Percentiles rank a stretch among this genome's conserved stretches.
These are phyloP conservation scores for Hippocampus comes DNA, from an alignment of 2,113 vertebrate genomes.

Conservation along the genomic window DNA sequence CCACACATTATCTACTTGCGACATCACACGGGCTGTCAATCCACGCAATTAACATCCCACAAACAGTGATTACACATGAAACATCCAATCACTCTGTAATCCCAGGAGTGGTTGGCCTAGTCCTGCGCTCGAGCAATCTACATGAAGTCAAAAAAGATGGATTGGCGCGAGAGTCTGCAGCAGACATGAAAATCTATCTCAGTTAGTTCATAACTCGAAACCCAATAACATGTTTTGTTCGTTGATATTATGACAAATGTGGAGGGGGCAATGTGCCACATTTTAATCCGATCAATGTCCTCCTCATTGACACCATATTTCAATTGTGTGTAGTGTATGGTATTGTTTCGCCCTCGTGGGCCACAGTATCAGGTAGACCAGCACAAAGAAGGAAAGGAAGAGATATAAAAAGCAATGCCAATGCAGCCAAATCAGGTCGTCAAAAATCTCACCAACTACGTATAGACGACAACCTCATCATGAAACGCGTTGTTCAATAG, in stretches of 20 bases:
- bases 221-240: slow-evolving; percentile 62
- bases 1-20: slow-evolving; percentile 29
- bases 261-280: slow-evolving; percentile 36
- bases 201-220: slow-evolving; percentile 65
- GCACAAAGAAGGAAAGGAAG: not conserved
- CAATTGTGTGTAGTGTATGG: slow-evolving; percentile 1
- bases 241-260: slow-evolving; percentile 65
- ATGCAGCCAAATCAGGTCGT: not conserved
- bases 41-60: slow-evolving; percentile 62
- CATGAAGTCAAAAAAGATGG: slow-evolving; percentile 60
- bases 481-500: no score
- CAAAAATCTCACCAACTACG: not conserved
- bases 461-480: not conserved
- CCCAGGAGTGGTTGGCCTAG: slow-evolving; percentile 35
- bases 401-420: not conserved
- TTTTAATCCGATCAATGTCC: slow-evolving; percentile 57
- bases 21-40: slow-evolving; percentile 51
- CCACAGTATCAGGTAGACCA: not conserved
- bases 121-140: slow-evolving; percentile 30
- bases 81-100: slow-evolving; percentile 60
- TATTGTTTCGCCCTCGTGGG: not conserved
- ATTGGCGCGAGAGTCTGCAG: slow-evolving; percentile 38
- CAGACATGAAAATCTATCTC: slow-evolving; percentile 64
- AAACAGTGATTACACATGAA: slow-evolving; percentile 62
- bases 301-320: slow-evolving; percentile 11